These are phyloP conservation scores for Myotis findleyi DNA, from an alignment of 2,797 vertebrate species.

Conservation along the genomic window DNA sequence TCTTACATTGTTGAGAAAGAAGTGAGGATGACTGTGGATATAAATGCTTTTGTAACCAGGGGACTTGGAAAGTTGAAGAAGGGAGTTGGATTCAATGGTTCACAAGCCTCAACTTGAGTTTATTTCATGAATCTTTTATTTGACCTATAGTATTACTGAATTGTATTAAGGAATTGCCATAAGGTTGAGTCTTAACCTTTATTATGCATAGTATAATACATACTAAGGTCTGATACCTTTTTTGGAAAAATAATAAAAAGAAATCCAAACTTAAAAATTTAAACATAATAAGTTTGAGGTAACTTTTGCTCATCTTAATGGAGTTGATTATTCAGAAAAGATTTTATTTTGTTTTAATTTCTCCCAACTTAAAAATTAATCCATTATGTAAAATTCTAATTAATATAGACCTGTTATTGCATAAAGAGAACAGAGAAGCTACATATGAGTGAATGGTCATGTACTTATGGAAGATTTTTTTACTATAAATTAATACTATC, in stretches of 20 bases:
- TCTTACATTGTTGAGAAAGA: background rate
- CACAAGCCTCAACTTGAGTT: background rate
- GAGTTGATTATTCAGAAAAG: background rate
- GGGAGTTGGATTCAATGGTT: background rate
- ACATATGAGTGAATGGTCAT: background rate
- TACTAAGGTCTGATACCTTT: background rate
- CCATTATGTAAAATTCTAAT: background rate
- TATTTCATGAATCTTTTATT: conserved; percentile 1
- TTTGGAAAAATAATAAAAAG: background rate
- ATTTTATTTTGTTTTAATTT: conserved; percentile 52
- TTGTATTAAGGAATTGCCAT: background rate
- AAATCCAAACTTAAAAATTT: background rate
- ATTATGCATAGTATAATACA: background rate
- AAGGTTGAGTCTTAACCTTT: background rate
- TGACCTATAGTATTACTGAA: background rate
- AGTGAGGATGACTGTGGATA: background rate
- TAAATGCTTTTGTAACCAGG: background rate
- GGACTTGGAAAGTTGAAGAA: background rate
- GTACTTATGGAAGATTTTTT: background rate
- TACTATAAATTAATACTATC: background rate
- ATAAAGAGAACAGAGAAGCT: conserved; percentile 13
- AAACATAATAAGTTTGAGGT: background rate
- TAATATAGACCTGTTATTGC: background rate
- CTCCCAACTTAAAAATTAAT: background rate
- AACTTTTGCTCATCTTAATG: background rate